Percentiles rank a stretch among this genome's conserved stretches.
phyloP scores from a whole-genome alignment of 1,140 invertebrate genomes.

The Bombyx mandarina region DNA sequence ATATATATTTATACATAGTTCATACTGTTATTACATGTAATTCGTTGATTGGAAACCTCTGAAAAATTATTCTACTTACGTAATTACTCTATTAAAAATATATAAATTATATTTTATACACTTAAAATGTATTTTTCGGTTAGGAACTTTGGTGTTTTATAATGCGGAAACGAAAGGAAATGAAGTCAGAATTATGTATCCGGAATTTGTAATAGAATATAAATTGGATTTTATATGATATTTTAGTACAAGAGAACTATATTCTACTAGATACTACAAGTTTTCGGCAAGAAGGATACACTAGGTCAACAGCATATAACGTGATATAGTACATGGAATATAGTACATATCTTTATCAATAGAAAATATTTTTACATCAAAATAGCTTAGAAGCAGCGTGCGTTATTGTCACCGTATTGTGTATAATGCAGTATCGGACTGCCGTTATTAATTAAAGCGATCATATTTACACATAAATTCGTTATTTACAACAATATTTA shows the following conservation, averaged over 20 bases:
- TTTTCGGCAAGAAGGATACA: too few relatives aligned
- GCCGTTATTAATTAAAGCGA: conserved; percentile 22
- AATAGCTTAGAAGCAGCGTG: conserved; percentile 27
- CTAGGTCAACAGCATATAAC: too few relatives aligned
- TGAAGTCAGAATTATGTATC: neutral
- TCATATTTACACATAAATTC: conserved; percentile 53
- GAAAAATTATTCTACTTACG: conserved; percentile 55
- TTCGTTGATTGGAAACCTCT: conserved; percentile 68
- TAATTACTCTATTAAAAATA: conserved; percentile 52
- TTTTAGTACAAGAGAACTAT: too few relatives aligned
- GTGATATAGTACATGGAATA: too few relatives aligned
- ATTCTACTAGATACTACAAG: too few relatives aligned
- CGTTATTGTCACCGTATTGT: conserved; percentile 58
- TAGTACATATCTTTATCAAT: too few relatives aligned
- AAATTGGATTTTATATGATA: too few relatives aligned
- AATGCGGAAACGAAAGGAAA: conserved; percentile 30
- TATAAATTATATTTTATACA: conserved; percentile 51
- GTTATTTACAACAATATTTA: conserved; percentile 47
- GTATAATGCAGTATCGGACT: conserved; percentile 11
- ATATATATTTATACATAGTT: conserved; percentile 10
- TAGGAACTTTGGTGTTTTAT: conserved; percentile 64
- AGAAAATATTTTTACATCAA: too few relatives aligned
- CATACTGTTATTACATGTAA: conserved; percentile 44
- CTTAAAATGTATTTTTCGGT: conserved; percentile 46
- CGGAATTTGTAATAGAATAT: too few relatives aligned